Conservation (phyloP, 1,140 invertebrate genomes). For the Ostrea edulis region DNA sequence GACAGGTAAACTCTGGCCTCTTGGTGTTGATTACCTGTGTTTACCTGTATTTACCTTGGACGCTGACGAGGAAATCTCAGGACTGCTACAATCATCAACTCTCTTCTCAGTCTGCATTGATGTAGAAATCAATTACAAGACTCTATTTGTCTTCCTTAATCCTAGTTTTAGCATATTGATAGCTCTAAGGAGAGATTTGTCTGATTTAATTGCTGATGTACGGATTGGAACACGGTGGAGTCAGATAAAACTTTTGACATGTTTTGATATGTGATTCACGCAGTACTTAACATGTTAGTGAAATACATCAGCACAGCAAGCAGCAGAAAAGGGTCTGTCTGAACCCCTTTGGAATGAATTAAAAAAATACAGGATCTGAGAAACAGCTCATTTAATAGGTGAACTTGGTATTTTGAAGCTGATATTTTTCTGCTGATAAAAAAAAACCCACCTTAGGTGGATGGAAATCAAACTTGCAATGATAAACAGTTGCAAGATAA, state of each 20-base stretch:
- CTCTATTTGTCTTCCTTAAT: slow-evolving; percentile 35
- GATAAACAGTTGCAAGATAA: background rate
- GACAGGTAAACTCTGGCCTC: slow-evolving; percentile 23
- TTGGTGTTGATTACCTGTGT: slow-evolving; percentile 6
- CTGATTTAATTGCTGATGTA: slow-evolving; percentile 31
- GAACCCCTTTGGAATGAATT: background rate
- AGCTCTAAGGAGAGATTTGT: slow-evolving; percentile 31
- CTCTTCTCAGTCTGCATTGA: background rate
- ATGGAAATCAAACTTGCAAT: background rate
- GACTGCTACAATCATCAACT: slow-evolving; percentile 17
- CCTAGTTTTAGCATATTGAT: slow-evolving; percentile 15
- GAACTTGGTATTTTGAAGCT: background rate
- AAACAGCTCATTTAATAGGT: background rate
- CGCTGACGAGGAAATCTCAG: background rate
- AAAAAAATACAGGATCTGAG: too few species aligned
- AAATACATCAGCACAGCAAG: background rate
- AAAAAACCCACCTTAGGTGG: too few species aligned
- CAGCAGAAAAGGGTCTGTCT: background rate
- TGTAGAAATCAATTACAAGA: slow-evolving; percentile 30
- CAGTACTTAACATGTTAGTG: background rate
- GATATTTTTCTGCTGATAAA: background rate
- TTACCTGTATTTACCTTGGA: background rate
- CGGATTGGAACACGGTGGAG: background rate
- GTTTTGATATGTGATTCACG: slow-evolving; percentile 2
- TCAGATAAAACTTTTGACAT: slow-evolving; percentile 21